Evolutionary conservation across 2,113 vertebrate species (phyloP), one percentile per base, ranked within the genome.

Genomic region (Theropithecus gelada): DNA sequence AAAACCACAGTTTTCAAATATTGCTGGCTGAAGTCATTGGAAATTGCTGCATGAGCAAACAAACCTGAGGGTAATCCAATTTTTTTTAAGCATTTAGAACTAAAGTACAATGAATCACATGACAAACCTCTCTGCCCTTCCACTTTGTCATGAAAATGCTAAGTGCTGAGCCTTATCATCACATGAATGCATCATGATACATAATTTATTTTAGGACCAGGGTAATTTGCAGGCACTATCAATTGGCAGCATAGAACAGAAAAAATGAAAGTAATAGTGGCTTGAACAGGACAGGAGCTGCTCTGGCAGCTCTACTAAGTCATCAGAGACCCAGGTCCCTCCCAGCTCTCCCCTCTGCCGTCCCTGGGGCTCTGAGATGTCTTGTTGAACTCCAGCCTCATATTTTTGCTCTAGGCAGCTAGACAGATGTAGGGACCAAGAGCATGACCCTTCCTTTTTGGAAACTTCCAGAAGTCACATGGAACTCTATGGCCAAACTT

Each of bases 1-100:
- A 90, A 96, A 92, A 92, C 90, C 94, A 95, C 68, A 66, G 79
- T 97, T 95, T 96, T 88, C 88, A 88, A 90, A 92, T 66, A 80
- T 35, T 64, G 50, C 73, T 96, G 82, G 61, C 87, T 80, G 61
- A 98, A 83, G 89, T 91, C 70, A 45, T 16, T 97, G 64, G 89
- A 57, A 94, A 96, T 72, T 0, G 0, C 89, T 57, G 72, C 80
- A 66, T 72, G 38, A 90, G 76, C 64, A 48, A 88, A 75, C 43
- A 64, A 81, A 87, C 55, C n/a, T 43, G 25, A 97, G 22, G 75
- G 92, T 95, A 93, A 48, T 75, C 90, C 90, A 92, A 57, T 32
- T 72, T 32, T 92, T 88, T n/a, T 70, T 30, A 94, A 94, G 90
- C 45, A 20, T 66, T 93, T 64, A 68, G 80, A 96, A 57, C 23